Conservation (phyloP, 2,888 invertebrate species). For the Gortyna flavago region DNA sequence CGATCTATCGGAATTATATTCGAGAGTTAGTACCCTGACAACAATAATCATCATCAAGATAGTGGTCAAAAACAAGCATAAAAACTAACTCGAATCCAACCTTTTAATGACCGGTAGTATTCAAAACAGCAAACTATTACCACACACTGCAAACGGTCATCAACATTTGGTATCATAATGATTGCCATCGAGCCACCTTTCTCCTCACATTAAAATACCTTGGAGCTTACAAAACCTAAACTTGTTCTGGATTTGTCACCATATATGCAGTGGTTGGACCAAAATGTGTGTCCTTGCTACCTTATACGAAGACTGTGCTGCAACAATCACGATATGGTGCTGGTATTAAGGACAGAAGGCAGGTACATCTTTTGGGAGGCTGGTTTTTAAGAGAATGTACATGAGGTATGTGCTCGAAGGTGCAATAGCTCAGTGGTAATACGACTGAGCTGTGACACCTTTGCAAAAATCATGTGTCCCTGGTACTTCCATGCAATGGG, state of each 20-base stretch:
- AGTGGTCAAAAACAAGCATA: not conserved
- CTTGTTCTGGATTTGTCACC: constrained; percentile 56
- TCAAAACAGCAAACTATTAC: not conserved
- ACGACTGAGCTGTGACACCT: not conserved
- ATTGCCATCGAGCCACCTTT: constrained; percentile 62
- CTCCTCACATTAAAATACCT: constrained; percentile 59
- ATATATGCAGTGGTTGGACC: constrained; percentile 52
- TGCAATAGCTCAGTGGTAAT: not conserved
- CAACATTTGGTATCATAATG: constrained; percentile 37
- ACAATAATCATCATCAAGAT: not conserved
- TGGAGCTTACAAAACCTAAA: constrained; percentile 61
- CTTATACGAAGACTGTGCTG: constrained; percentile 47
- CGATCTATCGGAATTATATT: too few species aligned
- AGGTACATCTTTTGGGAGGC: constrained; percentile 43
- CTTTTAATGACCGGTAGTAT: not conserved
- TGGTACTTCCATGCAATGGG: not conserved
- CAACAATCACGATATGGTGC: constrained; percentile 47
- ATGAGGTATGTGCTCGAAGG: not conserved
- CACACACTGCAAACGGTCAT: constrained; percentile 33
- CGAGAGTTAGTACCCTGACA: too few species aligned
- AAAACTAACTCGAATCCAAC: not conserved
- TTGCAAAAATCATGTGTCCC: not conserved
- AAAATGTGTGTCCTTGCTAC: constrained; percentile 61
- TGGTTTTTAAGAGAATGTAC: constrained; percentile 21
- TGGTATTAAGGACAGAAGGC: constrained; percentile 44